Base-by-base conservation (phyloP, 1,140 invertebrate genomes). In the Trinorchestia longiramus region DNA sequence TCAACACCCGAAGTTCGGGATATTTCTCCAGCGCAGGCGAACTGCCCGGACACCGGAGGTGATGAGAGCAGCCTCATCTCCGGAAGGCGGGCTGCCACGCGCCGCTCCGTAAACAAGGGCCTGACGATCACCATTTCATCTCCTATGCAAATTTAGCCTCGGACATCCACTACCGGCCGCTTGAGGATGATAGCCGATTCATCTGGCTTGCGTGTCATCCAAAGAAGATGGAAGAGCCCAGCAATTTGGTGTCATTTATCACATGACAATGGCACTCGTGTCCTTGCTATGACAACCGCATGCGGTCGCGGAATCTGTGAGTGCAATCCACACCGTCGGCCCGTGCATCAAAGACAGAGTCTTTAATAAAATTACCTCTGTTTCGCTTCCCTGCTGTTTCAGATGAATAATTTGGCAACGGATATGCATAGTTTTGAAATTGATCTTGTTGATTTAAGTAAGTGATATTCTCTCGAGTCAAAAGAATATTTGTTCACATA, bases 171-270 rank as follows among this genome's bases (percentile, higher is more conserved):
- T 92, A 92, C 90, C 90, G 90, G 90, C 23, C 90, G 90, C 90
- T 92, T 92, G 90, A 92, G 90, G 90, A 92, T 92, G 90, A 92
- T 92, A 44, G 90, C 90, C 90, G 90, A 92, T 92, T 92, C 90
- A 92, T 92, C 90, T 92, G 90, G 90, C 90, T 92, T 92, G 90
- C 43, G 90, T 92, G 90, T 92, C 90, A 92, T 92, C 47, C 47
- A 53, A 42, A 92, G 90, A 92, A 92, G 90, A 92, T 92, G 90
- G 90, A 92, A 92, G 90, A 92, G 41, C 90, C 41, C 36, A 42
- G 90, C 90, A 92, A 92, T 92, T 92, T 92, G 90, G 90, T 44
- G 42, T 92, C 90, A 92, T 92, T 43, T 92, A 92, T 92, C 90
- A 92, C 90, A 44, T 43, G 41, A 44, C 90, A 92, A 94, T 94